Evolutionary conservation across 2,888 invertebrate species (phyloP).

Genomic region (Tiliacea aurago): DNA sequence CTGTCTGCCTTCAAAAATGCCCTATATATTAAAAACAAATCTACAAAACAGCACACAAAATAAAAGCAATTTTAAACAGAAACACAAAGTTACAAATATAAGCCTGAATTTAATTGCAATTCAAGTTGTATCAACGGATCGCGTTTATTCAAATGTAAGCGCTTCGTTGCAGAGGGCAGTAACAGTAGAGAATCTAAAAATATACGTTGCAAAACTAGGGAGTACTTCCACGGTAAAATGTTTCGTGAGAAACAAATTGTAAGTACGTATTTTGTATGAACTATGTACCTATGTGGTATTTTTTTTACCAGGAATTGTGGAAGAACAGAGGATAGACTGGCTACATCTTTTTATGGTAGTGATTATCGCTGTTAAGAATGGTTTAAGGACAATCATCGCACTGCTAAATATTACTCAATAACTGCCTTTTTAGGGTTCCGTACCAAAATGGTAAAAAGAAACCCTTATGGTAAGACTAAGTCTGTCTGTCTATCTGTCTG

Average conservation of each 20-base stretch:
- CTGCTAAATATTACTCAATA: too few species aligned
- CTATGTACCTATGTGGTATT: neutral
- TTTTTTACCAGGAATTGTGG: neutral
- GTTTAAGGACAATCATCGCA: too few species aligned
- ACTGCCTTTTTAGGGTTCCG: too few species aligned
- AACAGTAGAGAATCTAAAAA: slow-evolving; percentile 37
- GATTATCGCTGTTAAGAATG: neutral
- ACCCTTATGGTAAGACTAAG: too few species aligned
- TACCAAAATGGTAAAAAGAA: too few species aligned
- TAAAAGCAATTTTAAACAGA: slow-evolving; percentile 19
- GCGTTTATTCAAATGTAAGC: slow-evolving; percentile 70
- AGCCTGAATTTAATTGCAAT: slow-evolving; percentile 62
- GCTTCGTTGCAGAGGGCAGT: slow-evolving; percentile 52
- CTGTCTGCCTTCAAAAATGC: neutral
- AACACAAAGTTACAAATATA: slow-evolving; percentile 40
- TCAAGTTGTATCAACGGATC: slow-evolving; percentile 67
- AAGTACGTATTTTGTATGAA: slow-evolving; percentile 8
- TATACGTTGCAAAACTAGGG: slow-evolving; percentile 36
- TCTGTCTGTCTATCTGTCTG: too few species aligned
- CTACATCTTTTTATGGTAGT: neutral
- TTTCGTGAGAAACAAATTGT: slow-evolving; percentile 35
- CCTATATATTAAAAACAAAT: slow-evolving; percentile 1
- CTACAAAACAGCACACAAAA: neutral
- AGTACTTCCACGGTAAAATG: slow-evolving; percentile 32
- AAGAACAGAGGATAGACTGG: neutral